A percentile compares a stretch with the other conserved stretches of the same genome.
Evolutionary conservation across 2,888 invertebrate genomes (phyloP).

Genomic region (Temnothorax rugatulus): DNA sequence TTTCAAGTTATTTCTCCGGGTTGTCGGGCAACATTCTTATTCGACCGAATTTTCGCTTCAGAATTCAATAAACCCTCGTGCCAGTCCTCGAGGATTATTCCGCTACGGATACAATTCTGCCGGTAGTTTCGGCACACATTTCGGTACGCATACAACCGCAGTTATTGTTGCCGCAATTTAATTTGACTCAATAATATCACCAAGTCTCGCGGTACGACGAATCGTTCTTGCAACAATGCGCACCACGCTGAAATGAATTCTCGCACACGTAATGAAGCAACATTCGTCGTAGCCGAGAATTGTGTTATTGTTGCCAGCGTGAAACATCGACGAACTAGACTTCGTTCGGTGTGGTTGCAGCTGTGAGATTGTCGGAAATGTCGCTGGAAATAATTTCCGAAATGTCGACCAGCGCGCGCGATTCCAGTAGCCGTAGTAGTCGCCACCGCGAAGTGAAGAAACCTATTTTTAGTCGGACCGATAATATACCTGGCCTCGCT

Average conservation of each 20-base stretch:
- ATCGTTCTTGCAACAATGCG: not conserved
- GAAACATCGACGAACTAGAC: constrained; percentile 25
- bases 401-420: constrained; percentile 18
- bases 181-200: constrained; percentile 21
- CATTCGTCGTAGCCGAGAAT: constrained; percentile 11
- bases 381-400: constrained; percentile 38
- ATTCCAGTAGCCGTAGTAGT: not conserved
- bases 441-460: not conserved
- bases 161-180: not conserved
- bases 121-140: not conserved
- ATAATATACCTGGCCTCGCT: too few species aligned
- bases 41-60: constrained; percentile 18
- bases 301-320: constrained; percentile 1
- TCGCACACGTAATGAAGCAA: constrained; percentile 28
- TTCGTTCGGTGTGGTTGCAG: not conserved
- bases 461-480: not conserved
- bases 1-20: constrained; percentile 23
- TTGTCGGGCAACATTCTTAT: constrained; percentile 25
- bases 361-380: constrained; percentile 10
- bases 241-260: constrained; percentile 26
- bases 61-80: constrained; percentile 16
- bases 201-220: constrained; percentile 5
- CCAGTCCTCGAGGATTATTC: constrained; percentile 1
- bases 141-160: not conserved
- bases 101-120: not conserved